Base-by-base conservation (phyloP, 2,113 vertebrate species). In the Pangasianodon gigas region DNA sequence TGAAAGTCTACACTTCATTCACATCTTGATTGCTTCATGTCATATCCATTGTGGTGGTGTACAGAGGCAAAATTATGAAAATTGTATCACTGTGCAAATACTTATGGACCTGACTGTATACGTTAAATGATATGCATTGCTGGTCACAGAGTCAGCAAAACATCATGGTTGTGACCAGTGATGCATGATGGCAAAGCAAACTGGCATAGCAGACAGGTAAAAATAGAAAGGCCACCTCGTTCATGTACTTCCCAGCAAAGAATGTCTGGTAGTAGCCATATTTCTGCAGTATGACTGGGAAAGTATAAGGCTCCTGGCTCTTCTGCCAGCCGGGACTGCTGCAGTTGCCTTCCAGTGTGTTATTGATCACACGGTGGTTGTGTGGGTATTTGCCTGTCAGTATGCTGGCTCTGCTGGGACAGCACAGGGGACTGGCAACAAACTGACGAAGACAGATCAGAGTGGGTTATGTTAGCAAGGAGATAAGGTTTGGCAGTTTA, bases 231-330 rank as follows among this genome's bases (percentile, higher is more conserved):
- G 52, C 16, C 37, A 99, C 98, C 97, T 99, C 97, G 92, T 99
- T 99, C 77, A 99, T 96, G 88, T 99, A 99, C 90, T 99, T 99
- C 84, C 98, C 98, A 69, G 98, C 98, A 87, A 99, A 99, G 94
- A 99, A 99, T 0, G 98, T 99, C 87, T 98, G 97, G 93, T 99
- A 99, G 18, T 96, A 96, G 88, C 95, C 96, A 51, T 91, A 52
- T 0, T 91, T 88, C 89, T 95, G 96, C 80, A 99, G 97, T 54
- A 99, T 90, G 0, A 96, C 97, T 3, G 98, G 97, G 91, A 99
- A 99, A 3, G 98, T 97, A 75, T 92, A 89, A 0, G 96, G 95
- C 91, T 99, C 98, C 91, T 99, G 96, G 71, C 96, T 98, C 95
- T 99, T 98, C 96, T 99, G 98, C 98, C 98, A 99, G 2, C 96